A percentile compares a stretch with the other conserved stretches of the same genome.
Conservation (phyloP, 1,140 invertebrate species). For the Microvelia longipes region DNA sequence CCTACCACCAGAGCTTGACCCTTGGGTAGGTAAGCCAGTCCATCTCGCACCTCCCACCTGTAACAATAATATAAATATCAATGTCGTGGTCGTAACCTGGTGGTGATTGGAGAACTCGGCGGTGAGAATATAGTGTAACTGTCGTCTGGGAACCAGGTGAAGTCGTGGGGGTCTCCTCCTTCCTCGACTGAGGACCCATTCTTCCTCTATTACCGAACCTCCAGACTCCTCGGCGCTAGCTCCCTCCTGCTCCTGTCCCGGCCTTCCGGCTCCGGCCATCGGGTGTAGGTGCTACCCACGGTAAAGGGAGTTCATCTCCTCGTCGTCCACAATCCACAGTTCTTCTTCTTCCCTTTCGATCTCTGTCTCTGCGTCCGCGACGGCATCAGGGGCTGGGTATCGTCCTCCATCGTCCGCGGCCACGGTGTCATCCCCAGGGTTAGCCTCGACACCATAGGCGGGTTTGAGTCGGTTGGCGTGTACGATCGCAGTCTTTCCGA, state of each 20-base stretch:
- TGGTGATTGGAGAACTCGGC: not conserved
- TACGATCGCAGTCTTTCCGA: not conserved
- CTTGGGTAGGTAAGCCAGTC: not conserved
- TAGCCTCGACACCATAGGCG: not conserved
- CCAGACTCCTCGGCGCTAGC: no score
- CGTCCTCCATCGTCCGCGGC: not conserved
- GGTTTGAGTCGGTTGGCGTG: not conserved
- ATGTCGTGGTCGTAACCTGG: not conserved
- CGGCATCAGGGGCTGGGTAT: not conserved
- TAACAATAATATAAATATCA: not conserved
- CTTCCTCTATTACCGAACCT: no score
- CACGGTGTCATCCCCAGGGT: not conserved
- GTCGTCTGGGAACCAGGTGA: not conserved
- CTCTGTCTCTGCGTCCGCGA: not conserved
- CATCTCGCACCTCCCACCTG: not conserved
- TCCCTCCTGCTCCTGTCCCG: no score
- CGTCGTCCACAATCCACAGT: no score
- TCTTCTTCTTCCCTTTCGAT: not conserved
- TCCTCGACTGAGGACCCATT: no score
- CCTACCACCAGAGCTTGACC: not conserved
- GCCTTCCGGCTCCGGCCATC: no score
- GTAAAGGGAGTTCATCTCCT: no score
- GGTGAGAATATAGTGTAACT: not conserved
- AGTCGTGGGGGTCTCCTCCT: not conserved
- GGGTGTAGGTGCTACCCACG: no score